These are phyloP conservation scores for Laupala kohalensis DNA, from an alignment of 1,140 invertebrate genomes.

Conservation along the genomic window DNA sequence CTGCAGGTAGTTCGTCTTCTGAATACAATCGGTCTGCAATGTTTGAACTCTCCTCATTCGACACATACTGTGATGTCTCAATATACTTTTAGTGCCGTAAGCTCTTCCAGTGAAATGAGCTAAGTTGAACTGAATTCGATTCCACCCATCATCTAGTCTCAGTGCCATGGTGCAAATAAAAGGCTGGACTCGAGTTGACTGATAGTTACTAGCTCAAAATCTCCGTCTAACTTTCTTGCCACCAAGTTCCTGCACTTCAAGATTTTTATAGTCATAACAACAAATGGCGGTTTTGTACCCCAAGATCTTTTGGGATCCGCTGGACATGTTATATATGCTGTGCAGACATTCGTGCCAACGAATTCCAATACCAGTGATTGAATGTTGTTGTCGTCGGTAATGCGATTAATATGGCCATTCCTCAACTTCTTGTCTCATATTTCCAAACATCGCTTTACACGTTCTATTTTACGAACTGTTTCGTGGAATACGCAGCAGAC, in stretches of 20 bases:
- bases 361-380: conserved; percentile 98
- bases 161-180: conserved; percentile 99
- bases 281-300: conserved; percentile 94
- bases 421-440: conserved; percentile 99
- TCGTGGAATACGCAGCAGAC: too few relatives aligned
- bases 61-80: conserved; percentile 98
- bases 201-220: conserved; percentile 96
- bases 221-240: conserved; percentile 92
- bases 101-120: conserved; percentile 95
- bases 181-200: conserved; percentile 93
- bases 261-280: conserved; percentile 99
- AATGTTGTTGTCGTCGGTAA: conserved; percentile 99
- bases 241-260: conserved; percentile 88
- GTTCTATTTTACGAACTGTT: too few relatives aligned
- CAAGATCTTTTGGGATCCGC: conserved; percentile 95
- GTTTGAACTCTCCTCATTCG: conserved; percentile 92
- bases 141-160: conserved; percentile 97
- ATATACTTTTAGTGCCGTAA: conserved; percentile 99
- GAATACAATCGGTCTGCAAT: conserved; percentile 98
- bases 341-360: conserved; percentile 97
- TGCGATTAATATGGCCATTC: conserved; percentile 98
- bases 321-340: conserved; percentile 96
- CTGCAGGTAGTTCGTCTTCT: conserved; percentile 97
- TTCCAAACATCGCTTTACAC: too few relatives aligned
- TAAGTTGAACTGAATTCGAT: conserved; percentile 96